Evolutionary conservation across 1,140 invertebrate species (phyloP).

Genomic region (Drosophila repletoides): DNA sequence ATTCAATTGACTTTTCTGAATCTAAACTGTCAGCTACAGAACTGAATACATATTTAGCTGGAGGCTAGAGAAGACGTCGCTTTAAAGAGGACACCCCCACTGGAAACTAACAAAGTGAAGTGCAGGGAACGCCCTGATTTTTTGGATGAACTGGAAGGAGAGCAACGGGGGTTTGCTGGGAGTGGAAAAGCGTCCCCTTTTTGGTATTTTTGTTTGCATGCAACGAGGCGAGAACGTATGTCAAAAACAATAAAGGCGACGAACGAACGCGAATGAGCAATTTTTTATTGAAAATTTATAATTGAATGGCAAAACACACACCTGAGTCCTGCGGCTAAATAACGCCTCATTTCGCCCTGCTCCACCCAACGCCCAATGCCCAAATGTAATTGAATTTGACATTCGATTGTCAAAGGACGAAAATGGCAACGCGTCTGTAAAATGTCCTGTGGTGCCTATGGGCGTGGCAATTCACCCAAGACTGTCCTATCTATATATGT

Average conservation of each 20-base stretch:
- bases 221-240: constrained; percentile 26
- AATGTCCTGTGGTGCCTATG: constrained; percentile 19
- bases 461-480: neutral
- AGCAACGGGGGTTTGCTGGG: neutral
- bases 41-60: neutral
- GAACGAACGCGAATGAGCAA: constrained; percentile 34
- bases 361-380: neutral
- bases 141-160: neutral
- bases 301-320: constrained; percentile 75
- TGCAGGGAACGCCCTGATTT: constrained; percentile 10
- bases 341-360: neutral
- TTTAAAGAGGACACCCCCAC: neutral
- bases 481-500: no score
- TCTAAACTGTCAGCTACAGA: constrained; percentile 56
- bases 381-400: constrained; percentile 71
- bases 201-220: neutral
- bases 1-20: constrained; percentile 53
- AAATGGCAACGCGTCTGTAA: constrained; percentile 45
- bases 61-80: neutral
- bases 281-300: constrained; percentile 78
- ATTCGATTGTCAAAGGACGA: constrained; percentile 35
- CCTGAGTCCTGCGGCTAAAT: constrained; percentile 51
- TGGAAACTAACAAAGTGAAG: neutral
- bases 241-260: constrained; percentile 69
- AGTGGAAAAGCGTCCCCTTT: neutral